Percentiles rank a stretch among this genome's conserved stretches.
These are phyloP conservation scores for Zaprionus lineosus DNA, from an alignment of 2,888 invertebrate species.

Conservation along the genomic window DNA sequence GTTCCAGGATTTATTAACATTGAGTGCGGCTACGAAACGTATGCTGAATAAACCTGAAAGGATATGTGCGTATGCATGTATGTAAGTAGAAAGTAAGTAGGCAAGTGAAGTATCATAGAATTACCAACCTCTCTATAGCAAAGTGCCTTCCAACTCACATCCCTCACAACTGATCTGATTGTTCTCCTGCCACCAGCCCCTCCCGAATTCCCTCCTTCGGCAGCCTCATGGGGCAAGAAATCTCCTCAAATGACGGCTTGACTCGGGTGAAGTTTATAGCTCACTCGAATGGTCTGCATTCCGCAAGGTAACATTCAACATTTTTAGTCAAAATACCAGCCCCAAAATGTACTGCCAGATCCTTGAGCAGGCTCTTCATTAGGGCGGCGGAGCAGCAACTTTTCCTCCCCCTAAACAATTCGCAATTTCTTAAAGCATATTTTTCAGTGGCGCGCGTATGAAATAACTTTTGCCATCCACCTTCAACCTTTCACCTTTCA, in stretches of 20 bases:
- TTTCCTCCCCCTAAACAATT: slow-evolving; percentile 16
- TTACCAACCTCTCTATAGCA: slow-evolving; percentile 16
- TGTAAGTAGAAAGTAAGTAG: not conserved
- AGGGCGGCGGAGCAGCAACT: slow-evolving; percentile 35
- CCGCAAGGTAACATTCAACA: slow-evolving; percentile 16
- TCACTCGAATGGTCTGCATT: slow-evolving; percentile 10
- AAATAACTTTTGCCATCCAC: slow-evolving; percentile 47
- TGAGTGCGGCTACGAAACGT: slow-evolving; percentile 55
- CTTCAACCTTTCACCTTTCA: slow-evolving; percentile 1
- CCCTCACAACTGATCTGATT: too few species aligned
- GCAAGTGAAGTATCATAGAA: not conserved
- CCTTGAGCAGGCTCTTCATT: slow-evolving; percentile 53
- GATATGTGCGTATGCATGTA: not conserved
- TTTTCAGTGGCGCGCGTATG: slow-evolving; percentile 60
- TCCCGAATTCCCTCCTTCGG: not conserved
- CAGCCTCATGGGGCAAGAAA: not conserved
- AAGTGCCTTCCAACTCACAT: slow-evolving; percentile 36
- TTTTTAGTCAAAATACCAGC: slow-evolving; percentile 31
- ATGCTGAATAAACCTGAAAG: slow-evolving; percentile 1
- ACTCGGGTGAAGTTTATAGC: slow-evolving; percentile 10
- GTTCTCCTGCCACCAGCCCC: too few species aligned
- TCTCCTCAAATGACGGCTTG: not conserved
- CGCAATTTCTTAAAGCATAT: slow-evolving; percentile 69
- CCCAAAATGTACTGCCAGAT: slow-evolving; percentile 31
- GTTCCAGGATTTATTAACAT: slow-evolving; percentile 68